A percentile compares a stretch with the other conserved stretches of the same genome.
Evolutionary conservation across 2,888 invertebrate species (phyloP).

Genomic region (Laothoe populi): DNA sequence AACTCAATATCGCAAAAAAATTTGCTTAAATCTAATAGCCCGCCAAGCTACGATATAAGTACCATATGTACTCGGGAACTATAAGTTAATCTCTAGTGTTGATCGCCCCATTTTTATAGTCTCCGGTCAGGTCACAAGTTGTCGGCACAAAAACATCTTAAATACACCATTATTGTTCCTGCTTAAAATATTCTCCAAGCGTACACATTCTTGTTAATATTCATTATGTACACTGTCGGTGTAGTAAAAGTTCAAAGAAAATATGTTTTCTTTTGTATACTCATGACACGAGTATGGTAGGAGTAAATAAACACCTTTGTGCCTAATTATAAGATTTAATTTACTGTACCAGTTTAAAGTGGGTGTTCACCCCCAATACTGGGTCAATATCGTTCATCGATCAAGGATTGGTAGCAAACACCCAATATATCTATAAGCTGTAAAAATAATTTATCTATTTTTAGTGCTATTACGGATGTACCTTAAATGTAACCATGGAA

Average conservation of each 20-base stretch:
- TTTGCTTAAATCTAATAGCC: too few relatives aligned
- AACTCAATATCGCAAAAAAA: too few relatives aligned
- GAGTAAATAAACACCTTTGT: constrained; percentile 5
- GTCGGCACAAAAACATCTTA: constrained; percentile 52
- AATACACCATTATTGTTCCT: constrained; percentile 21
- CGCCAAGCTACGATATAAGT: too few relatives aligned
- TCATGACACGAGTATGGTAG: constrained; percentile 16
- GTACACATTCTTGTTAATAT: not conserved
- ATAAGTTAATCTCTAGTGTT: not conserved
- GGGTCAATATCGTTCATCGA: not conserved
- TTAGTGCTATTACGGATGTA: constrained; percentile 25
- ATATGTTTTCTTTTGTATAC: not conserved
- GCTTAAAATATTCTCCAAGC: constrained; percentile 2
- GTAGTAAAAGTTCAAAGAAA: constrained; percentile 10
- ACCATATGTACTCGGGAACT: too few relatives aligned
- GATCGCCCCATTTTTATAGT: constrained; percentile 13
- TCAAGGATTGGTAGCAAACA: constrained; percentile 7
- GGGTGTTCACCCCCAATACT: not conserved
- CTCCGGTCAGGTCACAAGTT: constrained; percentile 28
- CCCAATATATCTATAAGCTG: constrained; percentile 12
- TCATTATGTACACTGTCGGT: not conserved
- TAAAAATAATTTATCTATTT: constrained; percentile 24
- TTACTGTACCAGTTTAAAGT: constrained; percentile 1
- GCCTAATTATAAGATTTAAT: constrained; percentile 3
- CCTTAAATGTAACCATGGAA: constrained; percentile 70